phyloP scores from a whole-genome alignment of 2,113 vertebrate genomes.

The Lagenorhynchus albirostris region DNA sequence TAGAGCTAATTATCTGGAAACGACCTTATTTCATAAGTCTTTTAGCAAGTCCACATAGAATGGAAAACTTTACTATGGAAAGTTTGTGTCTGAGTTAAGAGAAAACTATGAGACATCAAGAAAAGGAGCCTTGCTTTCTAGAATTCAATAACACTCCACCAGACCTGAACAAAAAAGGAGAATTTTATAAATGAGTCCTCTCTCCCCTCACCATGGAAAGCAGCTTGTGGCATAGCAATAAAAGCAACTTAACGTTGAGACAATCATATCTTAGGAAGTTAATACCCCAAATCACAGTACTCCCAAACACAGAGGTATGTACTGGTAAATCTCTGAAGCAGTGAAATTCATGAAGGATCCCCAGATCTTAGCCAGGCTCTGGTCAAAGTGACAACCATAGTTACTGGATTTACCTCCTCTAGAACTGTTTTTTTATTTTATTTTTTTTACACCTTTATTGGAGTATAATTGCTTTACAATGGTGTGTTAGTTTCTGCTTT shows the following conservation, averaged over 20 bases:
- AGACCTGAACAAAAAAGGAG: not conserved
- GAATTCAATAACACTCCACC: not conserved
- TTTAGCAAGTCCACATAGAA: not conserved
- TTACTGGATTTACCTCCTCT: not conserved
- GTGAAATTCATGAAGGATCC: not conserved
- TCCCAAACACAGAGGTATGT: not conserved
- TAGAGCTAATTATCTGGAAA: not conserved
- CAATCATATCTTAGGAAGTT: not conserved
- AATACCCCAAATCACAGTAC: not conserved
- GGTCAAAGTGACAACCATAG: not conserved
- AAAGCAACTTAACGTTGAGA: not conserved
- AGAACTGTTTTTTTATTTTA: not conserved
- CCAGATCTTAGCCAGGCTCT: not conserved
- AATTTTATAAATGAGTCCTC: constrained; percentile 8
- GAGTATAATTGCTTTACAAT: no score
- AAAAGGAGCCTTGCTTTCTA: not conserved
- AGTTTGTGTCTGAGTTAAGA: not conserved
- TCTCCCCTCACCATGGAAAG: not conserved
- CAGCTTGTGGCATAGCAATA: not conserved
- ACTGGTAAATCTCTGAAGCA: not conserved
- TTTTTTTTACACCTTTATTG: no score
- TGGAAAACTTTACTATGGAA: not conserved
- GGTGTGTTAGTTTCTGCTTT: no score
- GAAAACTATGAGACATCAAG: not conserved
- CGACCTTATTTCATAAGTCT: not conserved